A percentile compares a stretch with the other conserved stretches of the same genome.
phyloP scores from a whole-genome alignment of 2,888 invertebrate genomes.

The Amphipyra tragopoginis region DNA sequence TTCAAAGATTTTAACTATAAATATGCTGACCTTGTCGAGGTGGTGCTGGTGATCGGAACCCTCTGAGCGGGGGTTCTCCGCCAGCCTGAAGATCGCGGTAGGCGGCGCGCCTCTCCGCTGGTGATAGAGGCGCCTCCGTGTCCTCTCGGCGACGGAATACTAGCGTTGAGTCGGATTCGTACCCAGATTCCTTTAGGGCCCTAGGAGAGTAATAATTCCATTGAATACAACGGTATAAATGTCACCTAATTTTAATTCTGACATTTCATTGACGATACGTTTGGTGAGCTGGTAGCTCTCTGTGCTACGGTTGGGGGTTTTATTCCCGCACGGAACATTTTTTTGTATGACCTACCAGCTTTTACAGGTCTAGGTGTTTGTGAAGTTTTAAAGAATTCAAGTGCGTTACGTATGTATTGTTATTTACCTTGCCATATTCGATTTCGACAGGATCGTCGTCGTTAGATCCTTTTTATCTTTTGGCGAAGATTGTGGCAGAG shows the following conservation, averaged over 20 bases:
- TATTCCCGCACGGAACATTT: no score
- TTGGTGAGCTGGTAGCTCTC: no score
- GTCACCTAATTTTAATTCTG: no score
- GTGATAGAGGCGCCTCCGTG: slow-evolving; percentile 92
- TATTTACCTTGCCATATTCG: slow-evolving; percentile 94
- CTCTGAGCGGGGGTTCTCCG: slow-evolving; percentile 97
- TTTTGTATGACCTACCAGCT: no score
- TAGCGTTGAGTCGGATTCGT: slow-evolving; percentile 97
- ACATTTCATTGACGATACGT: no score
- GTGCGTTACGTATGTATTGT: background rate
- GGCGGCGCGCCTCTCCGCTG: slow-evolving; percentile 95
- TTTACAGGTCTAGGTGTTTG: no score
- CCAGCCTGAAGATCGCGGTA: slow-evolving; percentile 97
- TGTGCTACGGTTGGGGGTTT: no score
- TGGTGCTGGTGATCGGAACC: slow-evolving; percentile 97
- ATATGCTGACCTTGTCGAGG: slow-evolving; percentile 78
- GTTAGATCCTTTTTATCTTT: slow-evolving; percentile 92
- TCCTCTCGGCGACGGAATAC: slow-evolving; percentile 94
- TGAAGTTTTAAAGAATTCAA: no score
- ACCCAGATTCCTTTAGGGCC: slow-evolving; percentile 96
- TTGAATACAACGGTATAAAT: no score
- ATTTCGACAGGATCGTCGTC: slow-evolving; percentile 91
- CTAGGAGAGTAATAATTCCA: slow-evolving; percentile 76
- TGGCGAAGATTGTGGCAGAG: slow-evolving; percentile 83
- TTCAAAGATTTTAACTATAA: background rate